Evolutionary conservation across 23 tunicate species (phyloP), one percentile per base, ranked within the genome.

Genomic region (Diplosoma virens): DNA sequence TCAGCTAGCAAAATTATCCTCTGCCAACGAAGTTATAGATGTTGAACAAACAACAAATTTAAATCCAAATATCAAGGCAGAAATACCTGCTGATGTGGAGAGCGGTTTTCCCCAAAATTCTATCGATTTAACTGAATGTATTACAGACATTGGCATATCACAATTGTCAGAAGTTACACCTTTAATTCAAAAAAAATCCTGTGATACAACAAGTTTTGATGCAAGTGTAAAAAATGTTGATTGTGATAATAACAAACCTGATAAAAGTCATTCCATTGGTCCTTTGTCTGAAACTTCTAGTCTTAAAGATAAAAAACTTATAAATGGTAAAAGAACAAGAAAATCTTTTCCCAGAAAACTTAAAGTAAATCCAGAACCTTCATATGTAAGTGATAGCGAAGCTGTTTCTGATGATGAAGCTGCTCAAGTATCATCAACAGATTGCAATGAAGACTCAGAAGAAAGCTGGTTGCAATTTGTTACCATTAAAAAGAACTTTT

Each of bases 71-170:
- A 35, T 61, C 7, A 26, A 27, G 18, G 2, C 50, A 34, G 52
- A 9, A 25, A 3, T 2, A 3, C 3, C 7, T 67, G 74, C 11
- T 11, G 50, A 67, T 2, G 53, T 11, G 2, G 27, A 25, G 5
- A 7, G 36, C 5, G 50, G 26, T 17, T 63, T 63, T 63, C 52
- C 50, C 2, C 25, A 17, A 35, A 16, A 31, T 2, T n/a, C 20
- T 24, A 24, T 72, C 27, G 61, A 72, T 48, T 18, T 72, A 6
- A 47, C 78, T 47, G 33, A 72, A 1, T 72, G 78, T 29, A 47
- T 72, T 29, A 25, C 47, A 7, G 60, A 72, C 47, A 72, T 72
- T 4, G 60, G 48, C 25, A 33, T 72, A 30, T 61, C 78, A 21
- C 59, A 20, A 1, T 3, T 72, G 34, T 34, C n/a, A n/a, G n/a